phyloP scores from a whole-genome alignment of 2,797 vertebrate species.

The Spheniscus humboldti region DNA sequence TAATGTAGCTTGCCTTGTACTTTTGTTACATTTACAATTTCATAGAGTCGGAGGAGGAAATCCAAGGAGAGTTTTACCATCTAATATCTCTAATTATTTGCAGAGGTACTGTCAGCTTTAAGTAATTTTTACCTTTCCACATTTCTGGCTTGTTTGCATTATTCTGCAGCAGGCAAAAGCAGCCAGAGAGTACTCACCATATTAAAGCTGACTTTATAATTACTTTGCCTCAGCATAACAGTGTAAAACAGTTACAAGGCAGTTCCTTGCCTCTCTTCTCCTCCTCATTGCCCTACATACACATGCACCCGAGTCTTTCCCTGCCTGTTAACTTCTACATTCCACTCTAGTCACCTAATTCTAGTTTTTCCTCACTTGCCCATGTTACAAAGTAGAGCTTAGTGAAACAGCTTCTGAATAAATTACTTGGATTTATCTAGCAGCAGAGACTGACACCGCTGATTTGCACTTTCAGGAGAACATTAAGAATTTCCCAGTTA shows the following conservation, averaged over 20 bases:
- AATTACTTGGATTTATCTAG: not conserved
- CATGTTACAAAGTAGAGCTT: not conserved
- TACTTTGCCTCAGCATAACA: not conserved
- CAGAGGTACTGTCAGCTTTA: not conserved
- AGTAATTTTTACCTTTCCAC: not conserved
- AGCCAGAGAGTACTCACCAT: not conserved
- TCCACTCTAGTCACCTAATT: not conserved
- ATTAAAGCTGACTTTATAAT: not conserved
- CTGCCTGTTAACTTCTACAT: not conserved
- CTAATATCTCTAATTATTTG: not conserved
- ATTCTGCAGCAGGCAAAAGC: not conserved
- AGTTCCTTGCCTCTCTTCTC: not conserved
- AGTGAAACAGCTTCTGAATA: not conserved
- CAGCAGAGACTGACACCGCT: not conserved
- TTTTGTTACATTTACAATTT: not conserved
- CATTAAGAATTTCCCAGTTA: not conserved
- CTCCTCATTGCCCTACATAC: not conserved
- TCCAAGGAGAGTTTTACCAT: not conserved
- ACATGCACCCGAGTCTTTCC: accelerated
- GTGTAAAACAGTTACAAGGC: not conserved
- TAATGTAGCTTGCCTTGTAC: not conserved
- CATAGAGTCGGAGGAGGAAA: not conserved
- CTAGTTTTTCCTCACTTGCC: not conserved
- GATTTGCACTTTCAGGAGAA: not conserved
- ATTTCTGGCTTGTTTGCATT: not conserved